A percentile compares a stretch with the other conserved stretches of the same genome.
Conservation (phyloP, 2,888 invertebrate species). For the Artemia sinica region DNA sequence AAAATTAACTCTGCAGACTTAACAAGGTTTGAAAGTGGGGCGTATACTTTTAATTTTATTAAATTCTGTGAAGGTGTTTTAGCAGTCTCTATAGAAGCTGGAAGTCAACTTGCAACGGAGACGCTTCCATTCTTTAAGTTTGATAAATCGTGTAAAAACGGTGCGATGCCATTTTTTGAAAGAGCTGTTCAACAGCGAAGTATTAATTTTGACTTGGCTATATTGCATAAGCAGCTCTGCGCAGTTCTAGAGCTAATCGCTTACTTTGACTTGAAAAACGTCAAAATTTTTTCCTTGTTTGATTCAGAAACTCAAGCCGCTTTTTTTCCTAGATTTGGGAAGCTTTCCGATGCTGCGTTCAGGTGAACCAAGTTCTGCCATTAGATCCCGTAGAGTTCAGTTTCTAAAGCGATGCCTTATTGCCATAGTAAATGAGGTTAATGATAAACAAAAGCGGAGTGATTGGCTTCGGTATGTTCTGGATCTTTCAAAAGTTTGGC, state of each 20-base stretch:
- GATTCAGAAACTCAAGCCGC: conserved; percentile 42
- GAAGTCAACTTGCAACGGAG: conserved; percentile 10
- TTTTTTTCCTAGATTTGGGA: conserved; percentile 32
- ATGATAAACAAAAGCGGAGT: not conserved
- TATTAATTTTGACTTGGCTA: conserved; percentile 55
- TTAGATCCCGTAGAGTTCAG: conserved; percentile 47
- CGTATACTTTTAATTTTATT: not conserved
- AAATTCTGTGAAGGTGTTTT: not conserved
- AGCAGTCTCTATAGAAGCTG: not conserved
- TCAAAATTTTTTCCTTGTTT: conserved; percentile 55
- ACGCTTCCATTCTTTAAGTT: not conserved
- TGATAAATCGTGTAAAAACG: conserved; percentile 17
- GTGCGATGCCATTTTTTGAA: conserved; percentile 46
- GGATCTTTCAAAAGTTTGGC: conserved; percentile 8
- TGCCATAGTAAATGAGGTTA: conserved; percentile 39
- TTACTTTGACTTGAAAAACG: conserved; percentile 47
- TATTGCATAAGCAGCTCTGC: conserved; percentile 61
- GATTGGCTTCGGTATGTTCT: conserved; percentile 6
- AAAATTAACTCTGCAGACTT: conserved; percentile 14
- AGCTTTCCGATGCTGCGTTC: conserved; percentile 40
- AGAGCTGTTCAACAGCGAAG: conserved; percentile 56
- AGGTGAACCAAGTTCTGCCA: conserved; percentile 47
- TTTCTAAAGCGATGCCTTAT: conserved; percentile 56
- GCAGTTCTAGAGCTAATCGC: conserved; percentile 59
- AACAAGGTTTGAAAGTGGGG: not conserved